phyloP scores from a whole-genome alignment of 2,888 invertebrate species.

The Pristionchus arcanus region DNA sequence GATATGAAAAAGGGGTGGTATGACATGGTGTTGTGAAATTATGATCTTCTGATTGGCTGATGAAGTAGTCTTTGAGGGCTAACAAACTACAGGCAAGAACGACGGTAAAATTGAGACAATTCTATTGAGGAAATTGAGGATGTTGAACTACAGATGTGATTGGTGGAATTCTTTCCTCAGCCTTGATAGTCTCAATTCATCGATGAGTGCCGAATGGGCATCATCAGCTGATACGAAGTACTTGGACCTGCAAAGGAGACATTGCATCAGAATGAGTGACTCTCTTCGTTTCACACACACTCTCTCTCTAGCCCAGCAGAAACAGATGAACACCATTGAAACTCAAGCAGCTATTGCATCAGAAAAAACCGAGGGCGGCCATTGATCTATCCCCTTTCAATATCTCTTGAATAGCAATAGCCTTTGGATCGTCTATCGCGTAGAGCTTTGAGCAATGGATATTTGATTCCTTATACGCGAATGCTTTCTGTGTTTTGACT shows the following conservation, averaged over 20 bases:
- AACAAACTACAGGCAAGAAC: not conserved
- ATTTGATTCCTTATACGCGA: too few relatives aligned
- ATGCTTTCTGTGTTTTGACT: not conserved
- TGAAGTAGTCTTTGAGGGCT: not conserved
- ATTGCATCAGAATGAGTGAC: slow-evolving; percentile 17
- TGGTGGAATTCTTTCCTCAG: slow-evolving; percentile 53
- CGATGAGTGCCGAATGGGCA: slow-evolving; percentile 48
- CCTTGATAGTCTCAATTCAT: slow-evolving; percentile 42
- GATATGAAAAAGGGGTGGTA: not conserved
- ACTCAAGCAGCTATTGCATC: too few relatives aligned
- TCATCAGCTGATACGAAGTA: slow-evolving; percentile 46
- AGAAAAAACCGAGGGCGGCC: too few relatives aligned
- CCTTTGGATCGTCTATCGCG: too few relatives aligned
- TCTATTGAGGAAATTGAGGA: not conserved
- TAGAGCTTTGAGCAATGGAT: too few relatives aligned
- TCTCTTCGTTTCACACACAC: not conserved
- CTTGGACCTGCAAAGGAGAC: slow-evolving; percentile 36
- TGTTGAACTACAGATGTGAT: slow-evolving; percentile 28
- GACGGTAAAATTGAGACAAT: not conserved
- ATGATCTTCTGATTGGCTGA: not conserved
- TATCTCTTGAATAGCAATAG: too few relatives aligned
- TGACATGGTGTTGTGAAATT: not conserved
- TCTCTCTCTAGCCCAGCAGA: too few relatives aligned
- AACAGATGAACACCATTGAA: too few relatives aligned
- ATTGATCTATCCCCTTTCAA: too few relatives aligned